Percentiles rank a stretch among this genome's conserved stretches.
phyloP scores from a whole-genome alignment of 1,140 invertebrate species.

The Megathymus violae region DNA sequence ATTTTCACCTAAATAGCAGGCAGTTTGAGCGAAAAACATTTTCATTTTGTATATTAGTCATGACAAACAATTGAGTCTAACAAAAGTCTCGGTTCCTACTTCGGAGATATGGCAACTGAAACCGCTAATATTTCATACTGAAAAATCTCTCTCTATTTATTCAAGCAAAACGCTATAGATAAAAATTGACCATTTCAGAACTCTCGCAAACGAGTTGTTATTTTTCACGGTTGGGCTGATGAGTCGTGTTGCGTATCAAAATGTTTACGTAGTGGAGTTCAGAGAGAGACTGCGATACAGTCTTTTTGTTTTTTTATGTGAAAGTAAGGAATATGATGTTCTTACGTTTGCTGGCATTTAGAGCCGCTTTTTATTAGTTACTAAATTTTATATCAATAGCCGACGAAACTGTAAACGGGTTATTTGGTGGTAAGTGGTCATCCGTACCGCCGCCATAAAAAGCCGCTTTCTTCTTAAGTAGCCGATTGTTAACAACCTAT shows the following conservation, averaged over 20 bases:
- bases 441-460: too few relatives aligned
- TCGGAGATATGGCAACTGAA: constrained; percentile 55
- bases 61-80: constrained; percentile 55
- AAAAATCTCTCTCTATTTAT: constrained; percentile 73
- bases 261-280: not conserved
- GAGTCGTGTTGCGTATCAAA: constrained; percentile 22
- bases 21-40: too few relatives aligned
- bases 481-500: too few relatives aligned
- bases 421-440: too few relatives aligned
- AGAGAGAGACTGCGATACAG: not conserved
- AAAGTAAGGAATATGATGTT: too few relatives aligned
- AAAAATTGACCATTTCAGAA: constrained; percentile 65
- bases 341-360: too few relatives aligned
- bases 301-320: too few relatives aligned
- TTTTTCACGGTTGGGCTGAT: constrained; percentile 43
- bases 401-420: too few relatives aligned
- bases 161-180: constrained; percentile 61
- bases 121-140: constrained; percentile 68
- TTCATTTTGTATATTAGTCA: constrained; percentile 33
- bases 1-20: too few relatives aligned
- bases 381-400: too few relatives aligned
- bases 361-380: too few relatives aligned
- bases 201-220: constrained; percentile 37
- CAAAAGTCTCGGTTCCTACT: constrained; percentile 53
- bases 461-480: too few relatives aligned